Evolutionary conservation across 2,113 vertebrate genomes (phyloP).

Genomic region (Cathartes aura): DNA sequence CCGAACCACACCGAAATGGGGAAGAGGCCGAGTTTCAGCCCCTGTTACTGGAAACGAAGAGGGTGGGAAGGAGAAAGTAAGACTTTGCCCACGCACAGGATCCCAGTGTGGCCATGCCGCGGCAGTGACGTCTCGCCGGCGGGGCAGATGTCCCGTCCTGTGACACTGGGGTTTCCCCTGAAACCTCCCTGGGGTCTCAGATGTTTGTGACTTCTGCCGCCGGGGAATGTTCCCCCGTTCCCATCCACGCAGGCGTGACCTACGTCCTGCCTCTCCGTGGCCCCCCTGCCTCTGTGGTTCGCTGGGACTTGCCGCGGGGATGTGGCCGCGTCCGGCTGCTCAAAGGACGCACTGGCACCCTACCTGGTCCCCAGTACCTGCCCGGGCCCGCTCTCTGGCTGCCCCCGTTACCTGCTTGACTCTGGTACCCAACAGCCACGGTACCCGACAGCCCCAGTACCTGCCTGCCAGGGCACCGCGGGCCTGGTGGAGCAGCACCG

Average conservation of each 20-base stretch:
- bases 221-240: background rate
- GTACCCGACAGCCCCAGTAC: background rate
- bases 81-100: background rate
- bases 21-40: background rate
- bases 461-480: background rate
- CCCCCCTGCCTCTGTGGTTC: too few species aligned
- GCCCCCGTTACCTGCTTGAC: background rate
- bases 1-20: background rate
- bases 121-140: fast-evolving
- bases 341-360: background rate
- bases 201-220: background rate
- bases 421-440: background rate
- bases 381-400: background rate
- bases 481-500: background rate
- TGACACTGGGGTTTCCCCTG: background rate
- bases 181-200: background rate
- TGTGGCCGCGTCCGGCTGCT: fast-evolving
- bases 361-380: background rate
- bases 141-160: background rate
- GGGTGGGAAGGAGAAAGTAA: background rate
- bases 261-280: fast-evolving
- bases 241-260: background rate
- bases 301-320: background rate
- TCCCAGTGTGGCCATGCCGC: background rate
- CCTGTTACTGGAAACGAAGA: background rate